phyloP scores from a whole-genome alignment of 2,113 vertebrate genomes.

The Cebus imitator region DNA sequence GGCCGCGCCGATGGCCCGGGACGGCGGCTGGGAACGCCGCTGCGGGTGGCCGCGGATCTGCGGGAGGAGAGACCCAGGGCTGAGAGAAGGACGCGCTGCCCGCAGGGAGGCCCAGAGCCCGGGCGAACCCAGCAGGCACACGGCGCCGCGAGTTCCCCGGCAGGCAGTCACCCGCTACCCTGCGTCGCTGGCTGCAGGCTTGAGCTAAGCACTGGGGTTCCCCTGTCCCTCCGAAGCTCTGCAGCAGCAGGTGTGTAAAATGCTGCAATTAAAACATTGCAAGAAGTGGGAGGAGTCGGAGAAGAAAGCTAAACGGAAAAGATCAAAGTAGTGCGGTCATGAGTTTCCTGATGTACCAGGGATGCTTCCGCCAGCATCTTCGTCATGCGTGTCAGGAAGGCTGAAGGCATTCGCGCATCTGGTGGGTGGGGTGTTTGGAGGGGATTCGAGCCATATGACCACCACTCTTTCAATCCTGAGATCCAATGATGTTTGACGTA shows the following conservation, averaged over 20 bases:
- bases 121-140: background rate
- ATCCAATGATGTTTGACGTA: background rate
- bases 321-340: background rate
- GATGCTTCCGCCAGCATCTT: background rate
- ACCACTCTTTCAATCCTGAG: background rate
- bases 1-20: background rate
- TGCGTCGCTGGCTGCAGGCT: background rate
- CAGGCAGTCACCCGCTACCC: background rate
- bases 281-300: background rate
- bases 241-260: background rate
- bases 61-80: background rate
- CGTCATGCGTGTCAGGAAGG: background rate
- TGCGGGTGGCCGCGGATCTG: no score
- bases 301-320: background rate
- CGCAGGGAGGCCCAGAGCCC: background rate
- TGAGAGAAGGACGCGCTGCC: background rate
- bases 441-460: background rate
- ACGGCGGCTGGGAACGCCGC: background rate
- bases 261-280: background rate
- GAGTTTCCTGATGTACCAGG: background rate
- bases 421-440: background rate
- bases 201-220: background rate
- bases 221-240: background rate
- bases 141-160: background rate
- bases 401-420: background rate